These are phyloP conservation scores for Notolepis coatsorum DNA, from an alignment of 2,797 vertebrate species.

Conservation along the genomic window DNA sequence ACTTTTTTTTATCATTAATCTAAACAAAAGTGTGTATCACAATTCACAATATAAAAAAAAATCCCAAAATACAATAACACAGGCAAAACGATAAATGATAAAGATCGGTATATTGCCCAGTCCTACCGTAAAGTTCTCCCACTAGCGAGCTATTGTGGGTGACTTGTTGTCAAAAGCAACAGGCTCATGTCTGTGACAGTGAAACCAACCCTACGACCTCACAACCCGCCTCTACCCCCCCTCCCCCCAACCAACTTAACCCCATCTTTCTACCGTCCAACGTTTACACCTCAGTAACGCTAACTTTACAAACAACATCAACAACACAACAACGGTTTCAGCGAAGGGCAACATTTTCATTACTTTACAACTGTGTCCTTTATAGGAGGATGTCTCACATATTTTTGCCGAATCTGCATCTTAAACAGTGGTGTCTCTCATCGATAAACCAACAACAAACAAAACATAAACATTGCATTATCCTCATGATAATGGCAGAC, in stretches of 20 bases:
- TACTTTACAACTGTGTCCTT: background rate
- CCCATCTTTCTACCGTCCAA: background rate
- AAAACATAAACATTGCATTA: conserved; percentile 33
- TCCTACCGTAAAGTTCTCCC: too few relatives aligned
- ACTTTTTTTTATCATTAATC: too few relatives aligned
- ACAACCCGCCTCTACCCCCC: background rate
- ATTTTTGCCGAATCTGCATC: background rate
- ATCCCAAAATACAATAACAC: too few relatives aligned
- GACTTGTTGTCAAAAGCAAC: too few relatives aligned
- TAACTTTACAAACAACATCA: conserved; percentile 3
- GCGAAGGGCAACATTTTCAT: background rate
- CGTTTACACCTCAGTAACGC: background rate
- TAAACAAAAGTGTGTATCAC: too few relatives aligned
- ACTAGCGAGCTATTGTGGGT: too few relatives aligned
- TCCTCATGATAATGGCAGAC: conserved; percentile 31
- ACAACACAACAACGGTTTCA: conserved; percentile 10
- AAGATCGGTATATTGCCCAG: too few relatives aligned
- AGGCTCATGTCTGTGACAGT: background rate
- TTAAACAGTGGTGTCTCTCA: conserved; percentile 21
- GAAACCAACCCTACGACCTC: background rate
- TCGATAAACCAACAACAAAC: conserved; percentile 32
- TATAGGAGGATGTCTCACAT: background rate
- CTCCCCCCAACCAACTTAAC: background rate
- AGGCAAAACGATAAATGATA: too few relatives aligned
- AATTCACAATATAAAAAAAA: too few relatives aligned